phyloP scores from a whole-genome alignment of 2,888 invertebrate genomes.

The Standfussiana lucernea region DNA sequence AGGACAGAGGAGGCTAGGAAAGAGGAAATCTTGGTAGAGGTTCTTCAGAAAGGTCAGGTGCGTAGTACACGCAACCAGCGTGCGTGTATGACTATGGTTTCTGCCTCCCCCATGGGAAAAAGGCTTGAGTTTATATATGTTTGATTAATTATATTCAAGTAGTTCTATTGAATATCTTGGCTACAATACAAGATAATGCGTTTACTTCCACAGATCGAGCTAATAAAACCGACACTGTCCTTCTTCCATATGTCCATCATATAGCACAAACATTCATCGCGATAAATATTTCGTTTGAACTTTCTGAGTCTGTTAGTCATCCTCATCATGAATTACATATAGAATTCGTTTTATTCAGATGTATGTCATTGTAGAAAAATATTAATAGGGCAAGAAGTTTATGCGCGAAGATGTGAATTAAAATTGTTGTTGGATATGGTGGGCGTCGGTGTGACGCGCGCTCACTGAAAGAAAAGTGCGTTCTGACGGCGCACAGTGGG shows the following conservation, averaged over 20 bases:
- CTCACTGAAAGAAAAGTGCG: conserved; percentile 61
- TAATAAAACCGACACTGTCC: conserved; percentile 40
- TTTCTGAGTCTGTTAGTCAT: conserved; percentile 50
- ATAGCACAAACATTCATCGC: conserved; percentile 30
- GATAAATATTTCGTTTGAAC: conserved; percentile 52
- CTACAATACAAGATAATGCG: background rate
- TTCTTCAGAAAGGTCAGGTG: background rate
- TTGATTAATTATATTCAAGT: background rate
- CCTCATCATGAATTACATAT: conserved; percentile 61
- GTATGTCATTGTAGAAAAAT: conserved; percentile 69
- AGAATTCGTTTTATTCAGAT: conserved; percentile 66
- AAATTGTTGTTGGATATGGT: conserved; percentile 74
- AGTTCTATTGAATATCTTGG: conserved; percentile 4
- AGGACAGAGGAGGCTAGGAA: background rate
- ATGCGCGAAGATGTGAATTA: conserved; percentile 78
- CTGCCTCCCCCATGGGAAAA: background rate
- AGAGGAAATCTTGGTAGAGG: background rate
- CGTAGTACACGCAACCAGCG: background rate
- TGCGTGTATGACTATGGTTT: background rate
- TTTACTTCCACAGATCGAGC: conserved; percentile 5
- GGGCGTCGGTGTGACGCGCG: conserved; percentile 69
- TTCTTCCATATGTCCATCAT: conserved; percentile 36
- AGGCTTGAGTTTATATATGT: background rate
- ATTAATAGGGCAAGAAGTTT: conserved; percentile 78
- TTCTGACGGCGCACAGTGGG: too few relatives aligned